phyloP scores from a whole-genome alignment of 2,888 invertebrate species.

The Lepidochitona cinerea region DNA sequence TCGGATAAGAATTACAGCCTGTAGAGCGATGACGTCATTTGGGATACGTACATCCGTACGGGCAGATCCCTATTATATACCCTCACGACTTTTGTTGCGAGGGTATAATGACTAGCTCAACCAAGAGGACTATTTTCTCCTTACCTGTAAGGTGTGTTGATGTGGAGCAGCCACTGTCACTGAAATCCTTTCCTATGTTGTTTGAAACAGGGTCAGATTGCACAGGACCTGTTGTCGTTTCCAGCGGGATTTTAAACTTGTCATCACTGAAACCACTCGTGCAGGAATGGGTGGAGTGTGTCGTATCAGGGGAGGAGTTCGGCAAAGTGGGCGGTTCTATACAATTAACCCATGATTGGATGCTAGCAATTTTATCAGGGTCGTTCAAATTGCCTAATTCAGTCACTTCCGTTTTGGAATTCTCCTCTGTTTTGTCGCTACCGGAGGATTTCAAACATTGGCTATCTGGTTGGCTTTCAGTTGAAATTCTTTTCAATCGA shows the following conservation, averaged over 20 bases:
- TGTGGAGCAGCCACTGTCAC: not conserved
- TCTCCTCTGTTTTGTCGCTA: too few relatives aligned
- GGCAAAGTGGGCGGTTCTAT: conserved; percentile 1
- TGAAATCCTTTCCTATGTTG: not conserved
- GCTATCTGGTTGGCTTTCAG: too few relatives aligned
- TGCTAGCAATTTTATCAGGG: conserved; percentile 37
- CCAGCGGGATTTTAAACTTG: not conserved
- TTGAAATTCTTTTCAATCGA: too few relatives aligned
- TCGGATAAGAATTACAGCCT: too few relatives aligned
- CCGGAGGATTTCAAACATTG: too few relatives aligned
- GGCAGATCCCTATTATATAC: too few relatives aligned
- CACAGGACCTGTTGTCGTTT: not conserved
- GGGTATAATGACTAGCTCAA: too few relatives aligned
- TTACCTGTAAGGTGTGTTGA: not conserved
- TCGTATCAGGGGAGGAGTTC: not conserved
- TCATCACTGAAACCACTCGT: not conserved
- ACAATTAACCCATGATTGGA: conserved; percentile 45
- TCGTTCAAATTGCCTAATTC: conserved; percentile 30
- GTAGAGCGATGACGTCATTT: too few relatives aligned
- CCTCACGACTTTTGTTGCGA: too few relatives aligned
- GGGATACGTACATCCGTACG: too few relatives aligned
- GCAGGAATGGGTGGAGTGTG: not conserved
- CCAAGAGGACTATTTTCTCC: too few relatives aligned
- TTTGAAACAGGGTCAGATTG: not conserved
- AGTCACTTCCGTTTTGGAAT: too few relatives aligned